Evolutionary conservation across 2,888 invertebrate genomes (phyloP).

Genomic region (Mycalesis mineus): DNA sequence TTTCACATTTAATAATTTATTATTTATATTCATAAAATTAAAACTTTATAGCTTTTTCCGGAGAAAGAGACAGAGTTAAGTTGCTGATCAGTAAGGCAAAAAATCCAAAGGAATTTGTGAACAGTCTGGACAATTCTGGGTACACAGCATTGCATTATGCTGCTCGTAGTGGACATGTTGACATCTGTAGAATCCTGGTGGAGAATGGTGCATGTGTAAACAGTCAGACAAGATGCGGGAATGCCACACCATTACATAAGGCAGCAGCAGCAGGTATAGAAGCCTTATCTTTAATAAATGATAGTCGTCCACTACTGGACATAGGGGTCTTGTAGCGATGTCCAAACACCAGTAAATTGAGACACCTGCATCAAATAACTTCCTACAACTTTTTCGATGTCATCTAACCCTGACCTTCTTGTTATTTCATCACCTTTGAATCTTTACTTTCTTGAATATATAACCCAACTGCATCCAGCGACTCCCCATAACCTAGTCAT

Average conservation of each 20-base stretch:
- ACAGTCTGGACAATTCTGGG: conserved; percentile 84
- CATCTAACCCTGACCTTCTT: no score
- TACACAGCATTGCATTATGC: conserved; percentile 95
- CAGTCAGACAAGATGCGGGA: conserved; percentile 85
- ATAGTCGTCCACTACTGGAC: no score
- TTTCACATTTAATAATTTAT: no score
- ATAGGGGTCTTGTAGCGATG: no score
- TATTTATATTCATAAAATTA: neutral
- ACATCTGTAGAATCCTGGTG: conserved; percentile 84
- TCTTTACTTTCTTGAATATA: no score
- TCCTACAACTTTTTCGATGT: no score
- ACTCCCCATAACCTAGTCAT: no score
- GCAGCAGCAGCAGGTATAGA: conserved; percentile 81
- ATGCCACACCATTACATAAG: conserved; percentile 89
- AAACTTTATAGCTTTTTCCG: conserved; percentile 81
- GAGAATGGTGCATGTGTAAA: conserved; percentile 84
- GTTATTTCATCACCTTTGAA: no score
- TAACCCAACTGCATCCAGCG: no score
- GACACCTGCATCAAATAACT: no score
- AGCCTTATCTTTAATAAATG: no score
- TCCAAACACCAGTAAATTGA: no score
- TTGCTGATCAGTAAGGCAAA: conserved; percentile 68
- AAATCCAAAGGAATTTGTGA: conserved; percentile 74
- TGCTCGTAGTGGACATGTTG: conserved; percentile 85
- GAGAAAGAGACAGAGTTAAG: conserved; percentile 82